phyloP scores from a whole-genome alignment of 1,140 invertebrate species.

The Uloborus diversus region DNA sequence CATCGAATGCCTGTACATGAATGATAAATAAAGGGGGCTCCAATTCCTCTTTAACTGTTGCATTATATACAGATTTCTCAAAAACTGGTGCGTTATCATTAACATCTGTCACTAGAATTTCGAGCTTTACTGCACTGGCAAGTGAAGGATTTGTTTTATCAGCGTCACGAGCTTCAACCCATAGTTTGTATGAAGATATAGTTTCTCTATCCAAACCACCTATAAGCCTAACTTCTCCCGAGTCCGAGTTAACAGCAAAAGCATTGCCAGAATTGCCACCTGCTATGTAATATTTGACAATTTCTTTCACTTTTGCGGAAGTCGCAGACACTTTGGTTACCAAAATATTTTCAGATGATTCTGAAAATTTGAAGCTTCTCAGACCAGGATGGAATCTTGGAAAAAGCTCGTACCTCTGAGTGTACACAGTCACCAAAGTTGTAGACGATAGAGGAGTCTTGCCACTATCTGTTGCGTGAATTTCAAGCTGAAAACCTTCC shows the following conservation, averaged over 20 bases:
- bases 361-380: conserved; percentile 78
- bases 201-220: conserved; percentile 89
- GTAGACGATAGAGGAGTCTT: conserved; percentile 66
- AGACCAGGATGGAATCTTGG: conserved; percentile 75
- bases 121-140: conserved; percentile 74
- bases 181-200: conserved; percentile 83
- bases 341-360: conserved; percentile 72
- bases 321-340: conserved; percentile 65
- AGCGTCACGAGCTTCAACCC: conserved; percentile 89
- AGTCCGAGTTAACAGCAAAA: conserved; percentile 81
- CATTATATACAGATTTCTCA: conserved; percentile 77
- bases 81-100: conserved; percentile 90
- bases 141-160: conserved; percentile 82
- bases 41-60: conserved; percentile 86
- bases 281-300: conserved; percentile 80
- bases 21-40: conserved; percentile 79
- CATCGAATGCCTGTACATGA: conserved; percentile 83
- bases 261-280: conserved; percentile 89
- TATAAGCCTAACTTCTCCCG: conserved; percentile 78
- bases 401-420: conserved; percentile 78
- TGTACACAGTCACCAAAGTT: conserved; percentile 71
- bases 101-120: conserved; percentile 86
- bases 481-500: conserved; percentile 74
- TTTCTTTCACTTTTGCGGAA: conserved; percentile 75
- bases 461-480: conserved; percentile 70